Conservation (phyloP, 2,797 vertebrate species). For the Margarornis squamiger region DNA sequence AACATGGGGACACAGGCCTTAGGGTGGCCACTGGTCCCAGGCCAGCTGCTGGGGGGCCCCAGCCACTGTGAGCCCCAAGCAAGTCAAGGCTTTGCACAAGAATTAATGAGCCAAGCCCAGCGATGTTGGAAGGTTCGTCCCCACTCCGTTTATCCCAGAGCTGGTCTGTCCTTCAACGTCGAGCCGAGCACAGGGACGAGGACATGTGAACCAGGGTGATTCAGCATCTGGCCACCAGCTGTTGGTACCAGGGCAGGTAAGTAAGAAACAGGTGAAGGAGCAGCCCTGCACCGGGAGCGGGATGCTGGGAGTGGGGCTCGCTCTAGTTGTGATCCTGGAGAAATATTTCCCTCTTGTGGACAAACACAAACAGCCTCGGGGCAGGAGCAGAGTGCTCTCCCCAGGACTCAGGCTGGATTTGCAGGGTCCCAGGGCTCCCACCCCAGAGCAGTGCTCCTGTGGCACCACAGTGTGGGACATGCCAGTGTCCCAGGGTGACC, state of each 20-base stretch:
- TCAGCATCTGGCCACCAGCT: background rate
- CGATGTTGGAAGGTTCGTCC: background rate
- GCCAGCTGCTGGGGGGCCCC: background rate
- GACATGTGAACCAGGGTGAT: fast-evolving
- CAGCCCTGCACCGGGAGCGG: fast-evolving
- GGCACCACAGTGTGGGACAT: background rate
- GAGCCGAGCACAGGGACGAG: background rate
- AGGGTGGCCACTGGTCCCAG: background rate
- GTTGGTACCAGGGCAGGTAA: background rate
- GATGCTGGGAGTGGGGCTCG: fast-evolving
- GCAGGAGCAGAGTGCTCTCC: background rate
- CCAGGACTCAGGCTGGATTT: background rate
- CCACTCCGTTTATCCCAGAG: background rate
- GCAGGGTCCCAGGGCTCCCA: background rate
- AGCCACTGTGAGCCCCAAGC: fast-evolving
- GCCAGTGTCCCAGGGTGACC: background rate
- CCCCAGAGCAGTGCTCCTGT: fast-evolving
- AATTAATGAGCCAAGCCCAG: background rate
- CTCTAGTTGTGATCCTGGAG: background rate
- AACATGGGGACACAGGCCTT: fast-evolving
- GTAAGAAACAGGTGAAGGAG: background rate
- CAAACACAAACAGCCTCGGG: background rate
- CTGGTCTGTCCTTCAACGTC: background rate
- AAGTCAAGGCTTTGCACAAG: background rate
- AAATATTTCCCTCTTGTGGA: constrained; percentile 64